Base-by-base conservation (phyloP, 2,113 vertebrate species). In the Dicerorhinus sumatrensis region DNA sequence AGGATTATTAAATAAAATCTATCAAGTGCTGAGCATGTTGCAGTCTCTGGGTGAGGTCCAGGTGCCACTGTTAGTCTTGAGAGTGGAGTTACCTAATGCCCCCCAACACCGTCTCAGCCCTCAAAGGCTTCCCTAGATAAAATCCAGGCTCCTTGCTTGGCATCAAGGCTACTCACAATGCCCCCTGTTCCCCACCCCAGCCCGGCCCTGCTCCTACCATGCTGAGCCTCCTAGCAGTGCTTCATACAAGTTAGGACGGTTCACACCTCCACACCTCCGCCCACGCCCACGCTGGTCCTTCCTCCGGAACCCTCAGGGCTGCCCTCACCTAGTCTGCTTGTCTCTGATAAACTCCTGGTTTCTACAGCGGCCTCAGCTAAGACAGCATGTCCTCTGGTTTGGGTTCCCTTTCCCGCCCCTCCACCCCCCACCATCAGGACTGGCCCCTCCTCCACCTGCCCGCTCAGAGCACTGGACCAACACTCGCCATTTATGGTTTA, bases 21-120 rank as follows among this genome's bases (percentile, higher is more conserved):
- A 2, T 2, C 33, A 2, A 8, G 10, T 8, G 17, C n/a, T 25
- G 23, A 89, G 82, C 63, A 10, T 2, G 0, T 1, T 0, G 6
- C 54, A 2, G 31, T 36, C 75, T 91, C 20, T 33, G 10, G 17
- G 60, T 5, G 36, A 48, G n/a, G 21, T 23, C 5, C 13, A 6
- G 39, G 42, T 10, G 20, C 21, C 42, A 20, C 67, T 63, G 27
- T 23, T 12, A 3, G 58, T 6, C 31, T 11, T n/a, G 29, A 76
- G 23, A 21, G 13, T 0, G 8, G 89, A 6, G 2, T 46, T 17
- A 1, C 25, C 29, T 33, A 9, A 9, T 2, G 3, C 10, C 48
- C 25, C 21, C 13, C 0, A 21, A n/a, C 18, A 18, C 17, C 3
- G 13, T n/a, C 91, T 91, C 75, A 89, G 82, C 62, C 56, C 67